phyloP scores from a whole-genome alignment of 1,140 invertebrate genomes.

The Harlomillsia oculata region DNA sequence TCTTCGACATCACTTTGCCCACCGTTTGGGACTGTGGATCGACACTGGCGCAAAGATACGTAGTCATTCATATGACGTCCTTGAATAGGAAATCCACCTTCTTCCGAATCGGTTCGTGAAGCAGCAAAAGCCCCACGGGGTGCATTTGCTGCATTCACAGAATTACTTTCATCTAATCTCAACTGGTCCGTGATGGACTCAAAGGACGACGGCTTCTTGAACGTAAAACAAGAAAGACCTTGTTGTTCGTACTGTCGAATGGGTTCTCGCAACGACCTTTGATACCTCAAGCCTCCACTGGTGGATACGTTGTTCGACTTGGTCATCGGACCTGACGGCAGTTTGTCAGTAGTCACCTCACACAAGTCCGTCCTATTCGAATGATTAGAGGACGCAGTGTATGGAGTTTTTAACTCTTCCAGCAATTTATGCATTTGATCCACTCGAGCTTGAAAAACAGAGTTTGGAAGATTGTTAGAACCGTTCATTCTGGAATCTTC shows the following conservation, averaged over 20 bases:
- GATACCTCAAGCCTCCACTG: conserved; percentile 16
- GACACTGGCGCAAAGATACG: conserved; percentile 19
- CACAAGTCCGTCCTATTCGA: not conserved
- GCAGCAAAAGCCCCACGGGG: not conserved
- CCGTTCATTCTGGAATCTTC: too few species aligned
- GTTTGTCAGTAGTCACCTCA: not conserved
- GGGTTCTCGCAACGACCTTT: conserved; percentile 28
- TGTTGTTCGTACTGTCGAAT: conserved; percentile 27
- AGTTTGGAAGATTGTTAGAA: too few species aligned
- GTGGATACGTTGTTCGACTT: not conserved
- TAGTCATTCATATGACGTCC: conserved; percentile 20
- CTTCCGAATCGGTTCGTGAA: not conserved
- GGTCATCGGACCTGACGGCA: not conserved
- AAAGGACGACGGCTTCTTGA: conserved; percentile 29
- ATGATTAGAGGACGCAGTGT: not conserved
- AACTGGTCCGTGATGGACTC: conserved; percentile 30
- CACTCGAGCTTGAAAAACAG: conserved; percentile 13
- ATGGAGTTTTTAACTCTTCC: conserved; percentile 21
- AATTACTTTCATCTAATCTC: conserved; percentile 8
- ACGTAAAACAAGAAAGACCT: conserved; percentile 30
- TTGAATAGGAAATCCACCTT: not conserved
- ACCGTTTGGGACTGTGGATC: not conserved
- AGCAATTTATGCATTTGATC: conserved; percentile 30
- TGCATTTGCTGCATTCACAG: not conserved
- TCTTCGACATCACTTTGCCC: too few species aligned